Percentiles rank a stretch among this genome's conserved stretches.
Conservation (phyloP, 2,113 vertebrate genomes). For the Halcyon malimbica region DNA sequence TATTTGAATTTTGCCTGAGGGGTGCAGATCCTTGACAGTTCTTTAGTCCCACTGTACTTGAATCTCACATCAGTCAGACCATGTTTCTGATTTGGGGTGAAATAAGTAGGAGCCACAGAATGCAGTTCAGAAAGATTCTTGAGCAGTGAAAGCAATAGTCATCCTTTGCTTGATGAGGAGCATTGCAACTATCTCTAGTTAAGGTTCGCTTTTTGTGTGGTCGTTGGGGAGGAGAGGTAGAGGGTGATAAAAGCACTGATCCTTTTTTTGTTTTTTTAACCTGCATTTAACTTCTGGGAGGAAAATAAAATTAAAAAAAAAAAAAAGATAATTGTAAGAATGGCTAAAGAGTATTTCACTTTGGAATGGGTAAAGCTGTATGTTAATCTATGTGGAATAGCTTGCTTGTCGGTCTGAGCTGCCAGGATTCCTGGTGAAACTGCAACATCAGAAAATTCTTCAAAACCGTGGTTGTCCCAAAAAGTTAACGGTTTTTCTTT, state of each 20-base stretch:
- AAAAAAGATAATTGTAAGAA: background rate
- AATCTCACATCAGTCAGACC: background rate
- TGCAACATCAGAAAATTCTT: background rate
- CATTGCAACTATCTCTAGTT: background rate
- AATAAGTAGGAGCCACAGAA: background rate
- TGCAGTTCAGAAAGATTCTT: background rate
- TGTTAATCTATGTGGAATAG: background rate
- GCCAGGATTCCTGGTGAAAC: constrained; percentile 10
- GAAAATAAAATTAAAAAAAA: accelerated
- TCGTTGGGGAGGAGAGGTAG: background rate
- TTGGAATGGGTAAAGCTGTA: background rate
- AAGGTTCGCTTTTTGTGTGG: background rate
- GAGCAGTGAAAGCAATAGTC: background rate
- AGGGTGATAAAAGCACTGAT: background rate
- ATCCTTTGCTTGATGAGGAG: background rate
- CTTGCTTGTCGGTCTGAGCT: constrained; percentile 12
- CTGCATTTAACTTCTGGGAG: background rate
- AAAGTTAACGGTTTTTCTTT: background rate
- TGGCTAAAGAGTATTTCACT: background rate
- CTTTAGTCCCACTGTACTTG: background rate
- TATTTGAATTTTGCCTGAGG: constrained; percentile 16
- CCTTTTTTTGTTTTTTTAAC: background rate
- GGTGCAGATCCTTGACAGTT: background rate
- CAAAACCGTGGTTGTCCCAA: background rate
- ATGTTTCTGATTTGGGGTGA: background rate